Conservation (phyloP, 2,888 invertebrate genomes). For the Helicoverpa assulta region DNA sequence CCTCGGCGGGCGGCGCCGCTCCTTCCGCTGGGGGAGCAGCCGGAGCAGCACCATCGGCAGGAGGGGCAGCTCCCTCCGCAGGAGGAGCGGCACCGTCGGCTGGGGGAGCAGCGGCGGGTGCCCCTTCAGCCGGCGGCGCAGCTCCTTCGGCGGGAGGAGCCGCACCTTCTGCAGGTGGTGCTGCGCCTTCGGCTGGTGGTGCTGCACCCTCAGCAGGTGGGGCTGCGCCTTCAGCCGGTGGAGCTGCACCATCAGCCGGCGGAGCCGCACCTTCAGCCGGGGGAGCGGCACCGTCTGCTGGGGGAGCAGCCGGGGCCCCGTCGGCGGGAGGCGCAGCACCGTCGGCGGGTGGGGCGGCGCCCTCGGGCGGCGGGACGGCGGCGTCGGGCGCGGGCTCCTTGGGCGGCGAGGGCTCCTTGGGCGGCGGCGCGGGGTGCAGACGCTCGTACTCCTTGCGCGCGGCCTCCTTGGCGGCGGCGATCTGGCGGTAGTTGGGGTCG, state of each 20-base stretch:
- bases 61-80: slow-evolving; percentile 64
- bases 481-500: slow-evolving; percentile 82
- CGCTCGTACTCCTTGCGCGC: slow-evolving; percentile 72
- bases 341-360: slow-evolving; percentile 61
- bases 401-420: slow-evolving; percentile 59
- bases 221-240: slow-evolving; percentile 64
- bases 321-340: slow-evolving; percentile 73
- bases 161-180: slow-evolving; percentile 71
- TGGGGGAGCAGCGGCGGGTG: slow-evolving; percentile 60
- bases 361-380: slow-evolving; percentile 58
- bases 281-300: slow-evolving; percentile 66
- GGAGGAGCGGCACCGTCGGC: slow-evolving; percentile 66
- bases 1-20: slow-evolving; percentile 63
- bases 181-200: slow-evolving; percentile 68
- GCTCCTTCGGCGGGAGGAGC: slow-evolving; percentile 64
- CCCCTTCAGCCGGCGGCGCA: slow-evolving; percentile 71
- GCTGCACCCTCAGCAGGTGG: slow-evolving; percentile 67
- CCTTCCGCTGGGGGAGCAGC: slow-evolving; percentile 62
- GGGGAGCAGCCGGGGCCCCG: slow-evolving; percentile 66
- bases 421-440: slow-evolving; percentile 46
- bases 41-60: slow-evolving; percentile 71
- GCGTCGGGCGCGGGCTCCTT: slow-evolving; percentile 64
- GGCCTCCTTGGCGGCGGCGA: slow-evolving; percentile 62
- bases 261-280: slow-evolving; percentile 66
- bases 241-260: slow-evolving; percentile 60